Base-by-base conservation (phyloP, 2,113 vertebrate species). In the Cephalopterus ornatus region DNA sequence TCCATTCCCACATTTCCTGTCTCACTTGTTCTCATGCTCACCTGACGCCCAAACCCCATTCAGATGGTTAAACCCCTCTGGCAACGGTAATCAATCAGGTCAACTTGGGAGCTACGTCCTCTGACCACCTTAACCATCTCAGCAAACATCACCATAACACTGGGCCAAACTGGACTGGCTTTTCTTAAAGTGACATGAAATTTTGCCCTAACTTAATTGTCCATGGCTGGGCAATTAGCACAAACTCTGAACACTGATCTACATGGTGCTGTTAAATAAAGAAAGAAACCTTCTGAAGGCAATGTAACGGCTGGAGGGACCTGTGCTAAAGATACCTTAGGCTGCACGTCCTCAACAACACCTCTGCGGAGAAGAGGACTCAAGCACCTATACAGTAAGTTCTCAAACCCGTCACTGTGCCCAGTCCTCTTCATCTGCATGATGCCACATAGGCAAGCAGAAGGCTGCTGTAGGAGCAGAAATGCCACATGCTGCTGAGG, bases 401-500 rank as follows among this genome's bases (percentile, higher is more conserved):
- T 39, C 59, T 35, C 61, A 72, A 63, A 39, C 33, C 37, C 47
- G 18, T 12, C 35, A 42, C 55, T 74, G 30, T 56, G 30, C 42
- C 53, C 33, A 49, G 30, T 17, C 22, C 35, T n/a, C 19, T 61
- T 79, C 18, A 35, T 55, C 67, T 39, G 30, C 35, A 68, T 4
- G 8, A 42, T 24, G 44, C 23, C 1, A 0, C 19, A 24, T 5
- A 35, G 63, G 50, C 84, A 93, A 75, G 56, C 28, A 67, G 80
- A 15, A 92, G n/a, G 62, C 75, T 92, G 75, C 39, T 61, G 27
- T 4, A 63, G 68, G 24, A 93, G 39, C 14, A 67, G 71, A 65
- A 74, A 47, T 66, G 61, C n/a, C 52, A 55, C 0, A 0, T 0
- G 0, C 24, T 82, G 41, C 63, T 58, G 27, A 30, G 35, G 26